Evolutionary conservation across 1,140 invertebrate genomes (phyloP).

Genomic region (Portunus trituberculatus): DNA sequence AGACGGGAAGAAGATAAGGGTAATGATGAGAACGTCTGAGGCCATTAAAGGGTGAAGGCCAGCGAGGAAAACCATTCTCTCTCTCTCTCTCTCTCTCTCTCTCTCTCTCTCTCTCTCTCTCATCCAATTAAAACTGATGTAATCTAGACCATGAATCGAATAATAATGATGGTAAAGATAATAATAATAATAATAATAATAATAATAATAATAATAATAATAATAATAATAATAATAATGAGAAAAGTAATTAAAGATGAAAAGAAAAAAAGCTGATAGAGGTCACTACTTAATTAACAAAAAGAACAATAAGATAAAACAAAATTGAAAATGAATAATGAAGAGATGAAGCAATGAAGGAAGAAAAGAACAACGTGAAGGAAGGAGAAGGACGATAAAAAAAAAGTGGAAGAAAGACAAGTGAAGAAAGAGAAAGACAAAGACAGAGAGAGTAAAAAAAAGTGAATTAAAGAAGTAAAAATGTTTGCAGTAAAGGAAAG

Average conservation of each 20-base stretch:
- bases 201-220: neutral
- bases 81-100: conserved; percentile 29
- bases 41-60: neutral
- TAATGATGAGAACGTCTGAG: neutral
- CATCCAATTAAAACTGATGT: no score
- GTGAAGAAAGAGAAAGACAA: neutral
- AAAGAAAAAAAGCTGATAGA: neutral
- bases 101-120: neutral
- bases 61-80: neutral
- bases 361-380: neutral
- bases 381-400: neutral
- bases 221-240: conserved; percentile 24
- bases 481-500: neutral
- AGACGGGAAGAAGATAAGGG: neutral
- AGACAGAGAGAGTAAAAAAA: neutral
- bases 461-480: neutral
- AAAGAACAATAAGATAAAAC: neutral
- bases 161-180: neutral
- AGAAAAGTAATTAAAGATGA: neutral
- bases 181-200: neutral
- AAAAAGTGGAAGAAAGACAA: neutral
- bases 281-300: neutral
- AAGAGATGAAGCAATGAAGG: neutral
- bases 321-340: neutral
- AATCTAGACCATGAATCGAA: neutral